Base-by-base conservation (phyloP, 2,888 invertebrate species). In the Leptopilina drosophilae region DNA sequence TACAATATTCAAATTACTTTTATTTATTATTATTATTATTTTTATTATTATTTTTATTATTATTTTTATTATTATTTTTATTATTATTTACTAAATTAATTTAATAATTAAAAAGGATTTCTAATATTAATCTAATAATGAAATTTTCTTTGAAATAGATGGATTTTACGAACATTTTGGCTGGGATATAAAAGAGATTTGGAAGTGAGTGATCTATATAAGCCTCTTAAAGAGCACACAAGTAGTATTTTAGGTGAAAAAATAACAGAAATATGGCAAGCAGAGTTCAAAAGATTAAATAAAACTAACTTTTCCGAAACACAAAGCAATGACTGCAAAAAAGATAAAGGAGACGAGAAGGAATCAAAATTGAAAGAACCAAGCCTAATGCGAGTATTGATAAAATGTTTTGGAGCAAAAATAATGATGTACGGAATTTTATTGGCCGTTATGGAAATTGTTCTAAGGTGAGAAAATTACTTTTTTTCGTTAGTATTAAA, bases 161-260 rank as follows among this genome's bases (percentile, higher is more conserved):
- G 95, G 94, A 94, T 95, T 0, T 90, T 95, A 78, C 94, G 95
- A 85, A 94, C 94, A 2, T 96, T 96, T 87, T 94, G 94, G 89
- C 92, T 94, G 81, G 96, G 96, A 20, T 94, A 94, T 86, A 94
- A 93, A 81, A 93, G 94, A 65, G 95, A 96, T 85, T 93, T 96
- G 76, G 94, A 94, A 87, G 93, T 95, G 76, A 89, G 92, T 11
- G 96, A 96, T 90, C 92, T 96, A 4, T 94, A 94, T 84, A 94
- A 94, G 83, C 95, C 95, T 6, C 90, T 96, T 26, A 93, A 94
- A 26, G 95, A 95, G 86, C 96, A 96, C 90, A 94, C 93, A 80
- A 96, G 96, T 3, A 93, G 94, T 89, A 81, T 92, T 67, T 90
- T 96, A 88, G 96, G 96, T 33, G 94, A 95, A 87, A 93, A 93